A percentile compares a stretch with the other conserved stretches of the same genome.
Conservation (phyloP, 2,797 vertebrate genomes). For the Mus minutoides region DNA sequence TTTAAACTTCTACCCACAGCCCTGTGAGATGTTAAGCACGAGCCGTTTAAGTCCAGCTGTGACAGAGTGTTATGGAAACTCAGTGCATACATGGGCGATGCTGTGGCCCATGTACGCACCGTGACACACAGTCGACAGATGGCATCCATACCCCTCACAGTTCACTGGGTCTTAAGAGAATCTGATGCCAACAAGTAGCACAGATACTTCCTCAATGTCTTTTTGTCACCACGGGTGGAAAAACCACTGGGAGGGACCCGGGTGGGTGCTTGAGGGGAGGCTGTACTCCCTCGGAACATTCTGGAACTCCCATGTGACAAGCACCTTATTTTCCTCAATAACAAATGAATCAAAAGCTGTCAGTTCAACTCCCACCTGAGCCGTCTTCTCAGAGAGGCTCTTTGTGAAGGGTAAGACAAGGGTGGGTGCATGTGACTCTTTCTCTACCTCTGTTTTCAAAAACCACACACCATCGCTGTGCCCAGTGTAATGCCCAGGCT, state of each 20-base stretch:
- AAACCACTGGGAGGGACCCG: not conserved
- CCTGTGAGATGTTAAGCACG: fast-evolving
- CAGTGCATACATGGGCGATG: no score
- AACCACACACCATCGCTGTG: not conserved
- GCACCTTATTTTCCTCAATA: constrained; percentile 65
- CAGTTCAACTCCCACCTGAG: constrained; percentile 64
- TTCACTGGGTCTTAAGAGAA: not conserved
- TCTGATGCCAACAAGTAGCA: not conserved
- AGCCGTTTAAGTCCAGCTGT: fast-evolving
- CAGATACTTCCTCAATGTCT: fast-evolving
- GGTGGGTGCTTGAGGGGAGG: not conserved
- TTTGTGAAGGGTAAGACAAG: constrained; percentile 52
- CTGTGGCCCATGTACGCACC: not conserved
- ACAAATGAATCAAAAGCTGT: constrained; percentile 66
- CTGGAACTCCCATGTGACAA: not conserved
- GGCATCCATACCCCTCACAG: fast-evolving
- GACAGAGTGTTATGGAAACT: fast-evolving
- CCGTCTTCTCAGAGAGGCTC: constrained; percentile 57
- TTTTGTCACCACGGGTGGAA: not conserved
- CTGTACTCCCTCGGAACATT: not conserved
- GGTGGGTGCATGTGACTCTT: not conserved
- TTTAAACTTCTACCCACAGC: not conserved
- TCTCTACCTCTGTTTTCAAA: constrained; percentile 46
- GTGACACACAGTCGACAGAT: no score
- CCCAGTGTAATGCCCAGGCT: not conserved